A percentile compares a stretch with the other conserved stretches of the same genome.
Conservation (phyloP, 2,888 invertebrate genomes). For the Alentia gelatinosa region DNA sequence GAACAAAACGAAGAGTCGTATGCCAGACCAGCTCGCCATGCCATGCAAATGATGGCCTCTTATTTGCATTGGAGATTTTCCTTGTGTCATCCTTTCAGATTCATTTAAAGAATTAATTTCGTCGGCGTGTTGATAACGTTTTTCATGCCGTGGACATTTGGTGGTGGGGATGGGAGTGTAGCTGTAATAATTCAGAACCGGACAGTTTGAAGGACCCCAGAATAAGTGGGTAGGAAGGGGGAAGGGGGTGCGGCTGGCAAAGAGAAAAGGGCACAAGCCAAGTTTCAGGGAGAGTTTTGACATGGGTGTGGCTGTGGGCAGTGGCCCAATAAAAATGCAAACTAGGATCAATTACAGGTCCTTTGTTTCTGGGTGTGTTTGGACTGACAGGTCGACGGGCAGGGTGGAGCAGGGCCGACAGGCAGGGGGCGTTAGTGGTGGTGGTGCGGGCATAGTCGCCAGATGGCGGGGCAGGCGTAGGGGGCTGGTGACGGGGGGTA, state of each 20-base stretch:
- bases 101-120: constrained; percentile 40
- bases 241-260: too few relatives aligned
- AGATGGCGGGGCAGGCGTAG: constrained; percentile 1
- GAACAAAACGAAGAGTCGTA: background rate
- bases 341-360: constrained; percentile 43
- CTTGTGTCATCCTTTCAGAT: constrained; percentile 2
- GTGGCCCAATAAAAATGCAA: constrained; percentile 46
- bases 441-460: background rate
- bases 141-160: background rate
- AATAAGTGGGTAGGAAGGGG: too few relatives aligned
- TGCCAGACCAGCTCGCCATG: background rate
- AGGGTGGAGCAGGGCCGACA: background rate
- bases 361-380: constrained; percentile 39
- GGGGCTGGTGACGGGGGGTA: background rate
- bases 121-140: background rate
- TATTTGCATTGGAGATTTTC: constrained; percentile 37
- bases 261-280: too few relatives aligned
- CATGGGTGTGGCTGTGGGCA: background rate
- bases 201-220: too few relatives aligned
- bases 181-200: too few relatives aligned
- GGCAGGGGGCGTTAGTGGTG: background rate
- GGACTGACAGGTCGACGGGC: background rate
- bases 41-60: background rate
- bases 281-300: background rate
- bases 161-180: background rate